Evolutionary conservation across 2,888 invertebrate species (phyloP).

Genomic region (Trachelus troglodyta): DNA sequence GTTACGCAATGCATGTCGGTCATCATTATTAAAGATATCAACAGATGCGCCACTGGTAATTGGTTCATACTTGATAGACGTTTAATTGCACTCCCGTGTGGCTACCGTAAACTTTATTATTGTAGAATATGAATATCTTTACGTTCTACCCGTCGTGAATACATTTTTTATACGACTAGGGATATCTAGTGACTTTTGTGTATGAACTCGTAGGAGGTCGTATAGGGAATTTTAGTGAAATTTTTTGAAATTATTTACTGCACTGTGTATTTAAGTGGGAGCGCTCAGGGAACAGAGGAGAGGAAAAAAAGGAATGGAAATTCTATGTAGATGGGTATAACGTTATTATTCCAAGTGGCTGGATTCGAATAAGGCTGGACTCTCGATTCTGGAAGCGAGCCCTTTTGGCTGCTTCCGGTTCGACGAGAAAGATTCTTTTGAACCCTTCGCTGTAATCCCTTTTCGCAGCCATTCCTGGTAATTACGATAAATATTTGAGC

Average conservation of each 20-base stretch:
- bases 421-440: constrained; percentile 18
- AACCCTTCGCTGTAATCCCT: constrained; percentile 26
- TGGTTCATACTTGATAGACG: constrained; percentile 33
- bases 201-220: not conserved
- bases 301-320: not conserved
- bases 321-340: constrained; percentile 26
- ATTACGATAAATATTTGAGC: constrained; percentile 66
- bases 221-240: not conserved
- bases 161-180: not conserved
- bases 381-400: not conserved
- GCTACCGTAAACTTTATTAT: not conserved
- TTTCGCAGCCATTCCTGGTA: constrained; percentile 37
- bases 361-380: constrained; percentile 22
- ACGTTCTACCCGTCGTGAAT: not conserved
- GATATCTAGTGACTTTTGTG: not conserved
- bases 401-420: constrained; percentile 44
- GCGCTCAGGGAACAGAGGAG: not conserved
- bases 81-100: constrained; percentile 32
- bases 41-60: constrained; percentile 43
- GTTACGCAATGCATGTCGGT: constrained; percentile 13
- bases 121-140: not conserved
- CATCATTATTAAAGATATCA: constrained; percentile 25
- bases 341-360: constrained; percentile 59
- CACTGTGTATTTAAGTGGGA: not conserved
- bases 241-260: not conserved